These are phyloP conservation scores for Glaucopsyche alexis DNA, from an alignment of 2,888 invertebrate genomes.

Conservation along the genomic window DNA sequence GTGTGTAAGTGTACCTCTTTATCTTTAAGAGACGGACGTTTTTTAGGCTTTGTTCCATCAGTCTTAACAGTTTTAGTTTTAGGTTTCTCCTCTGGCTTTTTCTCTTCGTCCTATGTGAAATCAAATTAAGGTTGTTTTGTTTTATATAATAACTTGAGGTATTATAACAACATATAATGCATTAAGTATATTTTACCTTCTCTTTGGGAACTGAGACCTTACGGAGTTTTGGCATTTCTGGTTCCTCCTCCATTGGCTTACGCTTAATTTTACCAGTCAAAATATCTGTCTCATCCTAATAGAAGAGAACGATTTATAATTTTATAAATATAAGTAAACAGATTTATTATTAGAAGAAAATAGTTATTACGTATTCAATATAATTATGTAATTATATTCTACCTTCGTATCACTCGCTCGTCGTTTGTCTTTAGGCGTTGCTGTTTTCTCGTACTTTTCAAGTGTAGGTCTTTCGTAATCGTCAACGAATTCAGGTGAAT, in stretches of 20 bases:
- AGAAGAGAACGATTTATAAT: conserved; percentile 35
- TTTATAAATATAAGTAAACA: conserved; percentile 28
- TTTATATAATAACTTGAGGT: neutral
- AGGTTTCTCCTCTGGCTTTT: conserved; percentile 70
- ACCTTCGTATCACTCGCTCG: conserved; percentile 67
- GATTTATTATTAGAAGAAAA: neutral
- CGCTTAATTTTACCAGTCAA: conserved; percentile 74
- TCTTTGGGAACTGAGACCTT: conserved; percentile 69
- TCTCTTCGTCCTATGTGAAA: conserved; percentile 64
- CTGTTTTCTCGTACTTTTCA: conserved; percentile 83
- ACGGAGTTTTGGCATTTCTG: conserved; percentile 65
- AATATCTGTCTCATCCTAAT: conserved; percentile 69
- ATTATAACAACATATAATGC: neutral
- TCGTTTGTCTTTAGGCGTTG: conserved; percentile 67
- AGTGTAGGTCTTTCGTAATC: conserved; percentile 87
- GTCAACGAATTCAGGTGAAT: conserved; percentile 75
- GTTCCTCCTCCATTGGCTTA: conserved; percentile 68
- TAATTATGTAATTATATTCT: conserved; percentile 38
- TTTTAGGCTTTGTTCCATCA: conserved; percentile 65
- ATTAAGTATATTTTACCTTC: conserved; percentile 54
- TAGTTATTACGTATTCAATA: conserved; percentile 15
- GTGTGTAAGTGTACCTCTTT: conserved; percentile 62
- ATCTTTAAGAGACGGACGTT: conserved; percentile 70
- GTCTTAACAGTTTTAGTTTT: conserved; percentile 66
- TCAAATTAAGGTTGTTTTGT: conserved; percentile 10